These are phyloP conservation scores for Pionites leucogaster DNA, from an alignment of 2,113 vertebrate genomes.

Conservation along the genomic window DNA sequence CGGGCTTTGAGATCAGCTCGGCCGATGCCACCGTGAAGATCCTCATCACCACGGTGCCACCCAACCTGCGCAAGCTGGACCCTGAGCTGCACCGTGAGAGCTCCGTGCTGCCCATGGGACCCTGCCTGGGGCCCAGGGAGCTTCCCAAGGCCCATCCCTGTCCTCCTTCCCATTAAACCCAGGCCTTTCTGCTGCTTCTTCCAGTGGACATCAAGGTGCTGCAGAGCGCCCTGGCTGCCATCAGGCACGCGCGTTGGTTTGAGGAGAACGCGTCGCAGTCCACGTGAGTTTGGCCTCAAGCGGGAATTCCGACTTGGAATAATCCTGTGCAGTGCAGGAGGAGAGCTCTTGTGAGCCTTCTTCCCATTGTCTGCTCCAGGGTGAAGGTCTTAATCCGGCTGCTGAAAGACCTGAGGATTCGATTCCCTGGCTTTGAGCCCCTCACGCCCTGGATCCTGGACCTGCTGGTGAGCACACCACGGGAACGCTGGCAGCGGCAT, in stretches of 20 bases:
- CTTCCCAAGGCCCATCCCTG: not conserved
- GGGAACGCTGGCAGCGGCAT: not conserved
- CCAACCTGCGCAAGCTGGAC: slow-evolving; percentile 95
- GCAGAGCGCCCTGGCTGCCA: slow-evolving; percentile 95
- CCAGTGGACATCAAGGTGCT: slow-evolving; percentile 98
- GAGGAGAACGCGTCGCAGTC: slow-evolving; percentile 98
- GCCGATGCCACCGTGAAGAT: slow-evolving; percentile 95
- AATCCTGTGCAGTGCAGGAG: accelerated
- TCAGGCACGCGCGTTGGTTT: slow-evolving; percentile 96
- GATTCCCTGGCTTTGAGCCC: slow-evolving; percentile 94
- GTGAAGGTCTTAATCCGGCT: slow-evolving; percentile 96
- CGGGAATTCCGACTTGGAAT: accelerated
- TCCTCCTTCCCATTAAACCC: not conserved
- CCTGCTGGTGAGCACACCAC: slow-evolving; percentile 78
- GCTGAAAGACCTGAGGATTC: slow-evolving; percentile 89
- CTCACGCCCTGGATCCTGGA: slow-evolving; percentile 97
- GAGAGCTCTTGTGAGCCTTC: not conserved
- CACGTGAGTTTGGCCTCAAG: slow-evolving; percentile 78
- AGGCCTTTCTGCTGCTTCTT: not conserved
- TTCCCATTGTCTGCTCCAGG: slow-evolving; percentile 53
- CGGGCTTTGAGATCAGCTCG: slow-evolving; percentile 95
- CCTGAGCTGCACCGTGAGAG: slow-evolving; percentile 91
- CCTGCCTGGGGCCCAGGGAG: not conserved
- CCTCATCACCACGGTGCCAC: slow-evolving; percentile 95
- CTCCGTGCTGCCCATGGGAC: not conserved